Base-by-base conservation (phyloP, 64 coral and sea anemone genomes). In the Exaiptasia diaphana region DNA sequence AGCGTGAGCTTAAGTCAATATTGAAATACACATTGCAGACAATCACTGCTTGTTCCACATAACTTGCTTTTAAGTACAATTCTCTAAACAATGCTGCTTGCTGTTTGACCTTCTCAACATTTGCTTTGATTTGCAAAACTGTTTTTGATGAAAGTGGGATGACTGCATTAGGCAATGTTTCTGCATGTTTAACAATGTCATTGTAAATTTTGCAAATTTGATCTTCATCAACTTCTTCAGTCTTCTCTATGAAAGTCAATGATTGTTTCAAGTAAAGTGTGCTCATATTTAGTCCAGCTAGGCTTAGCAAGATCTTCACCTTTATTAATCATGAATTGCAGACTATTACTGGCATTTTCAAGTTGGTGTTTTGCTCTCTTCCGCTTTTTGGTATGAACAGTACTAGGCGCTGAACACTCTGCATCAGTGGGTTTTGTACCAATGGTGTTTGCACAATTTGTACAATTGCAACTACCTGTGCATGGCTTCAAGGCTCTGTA, bases 381-480 rank as follows among this genome's bases (percentile, higher is more conserved):
- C 41, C 76, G 32, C 45, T 49, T 31, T 62, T 62, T 38, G 38
- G 38, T 62, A 20, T 15, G 76, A 15, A 15, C 52, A 54, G 17
- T 23, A 5, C 5, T 20, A 54, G 17, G 17, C 17, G 24, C 52
- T 20, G 17, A 15, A 54, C 24, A 15, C 17, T 54, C 54, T 9
- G n/a, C 22, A 59, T 27, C 39, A 41, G 37, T 41, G 60, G 53
- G 53, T 37, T 41, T 64, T 59, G 29, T 79, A 62, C 76, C 76
- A 79, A 79, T 79, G 40, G 57, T 59, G 57, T 79, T 79, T 20
- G 20, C n/a, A 63, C 76, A 79, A 79, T 62, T 79, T 62, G 63
- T 62, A 79, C 76, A 79, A 38, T 41, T 79, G 54, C 76, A 79
- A 10, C 57, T 59, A 17, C 38, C 54, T 60, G 21, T 44, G 53